These are phyloP conservation scores for Steinernema hermaphroditum DNA, from an alignment of 2,888 invertebrate genomes.

Conservation along the genomic window DNA sequence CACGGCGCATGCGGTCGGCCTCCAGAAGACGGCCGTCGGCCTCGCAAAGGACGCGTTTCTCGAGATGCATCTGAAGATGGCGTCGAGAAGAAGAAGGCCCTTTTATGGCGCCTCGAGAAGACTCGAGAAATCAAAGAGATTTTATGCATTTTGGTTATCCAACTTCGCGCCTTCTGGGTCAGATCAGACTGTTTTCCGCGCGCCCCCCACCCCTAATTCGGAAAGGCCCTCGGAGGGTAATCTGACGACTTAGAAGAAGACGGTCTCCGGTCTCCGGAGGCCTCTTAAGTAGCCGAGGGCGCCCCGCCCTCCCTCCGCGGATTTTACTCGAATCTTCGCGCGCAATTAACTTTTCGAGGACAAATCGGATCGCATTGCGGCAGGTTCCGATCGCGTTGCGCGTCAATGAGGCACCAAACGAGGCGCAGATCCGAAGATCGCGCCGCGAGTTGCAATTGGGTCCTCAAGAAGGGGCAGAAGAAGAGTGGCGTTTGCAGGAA, in stretches of 20 bases:
- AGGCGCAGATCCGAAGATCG: neutral
- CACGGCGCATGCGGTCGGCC: slow-evolving; percentile 3
- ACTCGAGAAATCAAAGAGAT: no score
- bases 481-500: neutral
- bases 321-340: slow-evolving; percentile 16
- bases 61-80: slow-evolving; percentile 5
- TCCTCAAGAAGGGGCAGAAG: neutral
- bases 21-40: neutral
- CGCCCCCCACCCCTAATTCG: neutral
- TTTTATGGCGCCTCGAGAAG: neutral
- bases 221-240: neutral
- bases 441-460: neutral
- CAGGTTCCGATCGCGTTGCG: neutral
- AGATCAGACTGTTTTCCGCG: neutral
- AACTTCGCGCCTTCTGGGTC: slow-evolving; percentile 2
- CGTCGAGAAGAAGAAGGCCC: neutral
- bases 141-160: neutral
- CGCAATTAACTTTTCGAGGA: slow-evolving; percentile 17
- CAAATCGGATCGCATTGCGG: neutral
- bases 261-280: neutral
- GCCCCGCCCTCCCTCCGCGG: slow-evolving; percentile 15
- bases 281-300: slow-evolving; percentile 4
- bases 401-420: slow-evolving; percentile 14
- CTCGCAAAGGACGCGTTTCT: neutral
- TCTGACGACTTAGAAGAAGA: neutral